Base-by-base conservation (phyloP, 1,140 invertebrate genomes). In the Psix sp. region DNA sequence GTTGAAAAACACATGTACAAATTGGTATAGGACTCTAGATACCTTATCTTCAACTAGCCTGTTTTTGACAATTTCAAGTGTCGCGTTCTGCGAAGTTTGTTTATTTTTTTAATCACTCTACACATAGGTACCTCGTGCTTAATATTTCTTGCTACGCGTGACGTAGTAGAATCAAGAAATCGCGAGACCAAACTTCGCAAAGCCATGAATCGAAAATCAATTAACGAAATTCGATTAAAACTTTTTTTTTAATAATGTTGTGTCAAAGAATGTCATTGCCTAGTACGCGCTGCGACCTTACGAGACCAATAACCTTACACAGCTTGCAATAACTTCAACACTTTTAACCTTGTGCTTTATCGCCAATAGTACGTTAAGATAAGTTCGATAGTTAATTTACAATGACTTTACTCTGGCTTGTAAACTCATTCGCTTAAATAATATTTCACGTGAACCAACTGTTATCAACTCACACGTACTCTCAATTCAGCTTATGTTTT, bases 1-100 rank as follows among this genome's bases (percentile, higher is more conserved):
- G 21, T 65, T 33, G 59, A 52, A 16, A 31, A 65, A 63, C 60
- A 65, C 24, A 38, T 54, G 48, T 65, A 20, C 62, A 66, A 66
- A 66, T 56, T 54, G 48, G 36, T 46, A 33, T 35, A 29, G 21
- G 13, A 7, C 1, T 15, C 17, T 18, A 38, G 39, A 54, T 65
- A 46, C 16, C 11, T 66, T 66, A 66, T 52, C 49, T 17, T 15
- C 3, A 13, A 26, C 31, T 45, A 54, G 35, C 31, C 9, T n/a
- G 7, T 20, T 66, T 45, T 29, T 10, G n/a, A n/a, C n/a, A n/a
- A n/a, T n/a, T n/a, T n/a, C n/a, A n/a, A n/a, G n/a, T n/a, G n/a
- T n/a, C n/a, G n/a, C n/a, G n/a, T n/a, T n/a, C n/a, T n/a, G n/a
- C n/a, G n/a, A n/a, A n/a, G n/a, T n/a, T n/a, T n/a, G n/a, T n/a